phyloP scores from a whole-genome alignment of 2,113 vertebrate species.

The Euleptes europaea region DNA sequence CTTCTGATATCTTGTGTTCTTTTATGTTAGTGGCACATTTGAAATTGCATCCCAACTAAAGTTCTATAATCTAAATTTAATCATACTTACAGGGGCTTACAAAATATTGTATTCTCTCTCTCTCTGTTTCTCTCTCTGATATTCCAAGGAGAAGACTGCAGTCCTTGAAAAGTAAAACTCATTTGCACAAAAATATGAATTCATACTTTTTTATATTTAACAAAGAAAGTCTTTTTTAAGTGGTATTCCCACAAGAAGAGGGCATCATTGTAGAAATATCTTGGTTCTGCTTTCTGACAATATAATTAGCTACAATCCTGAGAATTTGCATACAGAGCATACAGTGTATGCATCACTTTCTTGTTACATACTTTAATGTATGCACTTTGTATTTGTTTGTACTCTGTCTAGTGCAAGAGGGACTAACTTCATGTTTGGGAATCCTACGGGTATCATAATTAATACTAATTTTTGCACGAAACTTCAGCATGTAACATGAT shows the following conservation, averaged over 20 bases:
- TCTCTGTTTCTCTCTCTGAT: background rate
- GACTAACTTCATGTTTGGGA: conserved; percentile 12
- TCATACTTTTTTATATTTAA: conserved; percentile 62
- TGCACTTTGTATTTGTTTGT: conserved; percentile 35
- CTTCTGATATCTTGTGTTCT: conserved; percentile 73
- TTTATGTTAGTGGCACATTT: conserved; percentile 74
- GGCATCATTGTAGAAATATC: conserved; percentile 63
- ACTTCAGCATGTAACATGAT: conserved; percentile 25
- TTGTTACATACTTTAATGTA: background rate
- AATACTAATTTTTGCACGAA: conserved; percentile 29
- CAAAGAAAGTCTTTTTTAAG: conserved; percentile 70
- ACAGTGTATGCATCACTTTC: conserved; percentile 25
- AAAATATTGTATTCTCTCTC: conserved; percentile 68
- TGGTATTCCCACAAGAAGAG: conserved; percentile 63
- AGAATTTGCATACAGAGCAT: conserved; percentile 60
- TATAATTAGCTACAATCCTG: conserved; percentile 68
- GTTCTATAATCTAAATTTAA: conserved; percentile 83
- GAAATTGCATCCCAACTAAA: conserved; percentile 65
- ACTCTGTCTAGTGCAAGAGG: conserved; percentile 10
- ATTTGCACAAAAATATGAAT: conserved; percentile 75
- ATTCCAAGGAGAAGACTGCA: background rate
- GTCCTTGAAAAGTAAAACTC: conserved; percentile 71
- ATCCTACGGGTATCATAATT: conserved; percentile 34
- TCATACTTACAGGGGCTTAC: conserved; percentile 77
- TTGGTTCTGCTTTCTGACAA: conserved; percentile 68